Conservation (phyloP, 2,113 vertebrate species). For the Saimiri boliviensis region DNA sequence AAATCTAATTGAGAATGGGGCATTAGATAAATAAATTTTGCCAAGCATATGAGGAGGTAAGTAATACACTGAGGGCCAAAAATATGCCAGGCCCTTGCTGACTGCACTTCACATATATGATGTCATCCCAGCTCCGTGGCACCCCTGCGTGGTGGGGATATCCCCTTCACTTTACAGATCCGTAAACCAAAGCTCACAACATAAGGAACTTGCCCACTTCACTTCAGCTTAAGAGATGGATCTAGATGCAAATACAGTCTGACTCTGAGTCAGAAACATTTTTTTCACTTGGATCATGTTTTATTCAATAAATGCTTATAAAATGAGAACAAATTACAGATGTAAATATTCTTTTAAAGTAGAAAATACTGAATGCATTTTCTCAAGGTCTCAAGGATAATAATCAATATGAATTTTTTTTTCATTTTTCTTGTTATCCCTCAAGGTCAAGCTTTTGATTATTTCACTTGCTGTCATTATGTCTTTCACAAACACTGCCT, state of each 20-base stretch:
- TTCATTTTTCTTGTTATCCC: neutral
- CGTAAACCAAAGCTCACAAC: neutral
- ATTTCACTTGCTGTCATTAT: neutral
- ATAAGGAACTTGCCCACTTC: neutral
- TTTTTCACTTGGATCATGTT: neutral
- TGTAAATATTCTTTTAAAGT: slow-evolving; percentile 7
- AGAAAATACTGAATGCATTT: neutral
- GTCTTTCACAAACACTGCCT: neutral
- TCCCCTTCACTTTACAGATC: neutral
- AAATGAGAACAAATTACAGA: neutral
- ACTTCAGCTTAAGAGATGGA: neutral
- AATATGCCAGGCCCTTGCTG: neutral
- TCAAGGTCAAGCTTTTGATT: neutral
- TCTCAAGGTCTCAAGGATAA: neutral
- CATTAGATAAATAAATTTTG: neutral
- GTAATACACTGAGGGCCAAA: neutral
- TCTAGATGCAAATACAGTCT: neutral
- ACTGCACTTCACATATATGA: neutral
- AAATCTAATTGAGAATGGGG: neutral
- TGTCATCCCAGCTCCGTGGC: neutral
- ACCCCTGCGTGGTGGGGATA: neutral
- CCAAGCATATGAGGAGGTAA: neutral
- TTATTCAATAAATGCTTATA: neutral
- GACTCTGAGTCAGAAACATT: neutral
- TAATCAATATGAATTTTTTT: neutral